A percentile compares a stretch with the other conserved stretches of the same genome.
phyloP scores from a whole-genome alignment of 2,113 vertebrate species.

The Meriones unguiculatus region DNA sequence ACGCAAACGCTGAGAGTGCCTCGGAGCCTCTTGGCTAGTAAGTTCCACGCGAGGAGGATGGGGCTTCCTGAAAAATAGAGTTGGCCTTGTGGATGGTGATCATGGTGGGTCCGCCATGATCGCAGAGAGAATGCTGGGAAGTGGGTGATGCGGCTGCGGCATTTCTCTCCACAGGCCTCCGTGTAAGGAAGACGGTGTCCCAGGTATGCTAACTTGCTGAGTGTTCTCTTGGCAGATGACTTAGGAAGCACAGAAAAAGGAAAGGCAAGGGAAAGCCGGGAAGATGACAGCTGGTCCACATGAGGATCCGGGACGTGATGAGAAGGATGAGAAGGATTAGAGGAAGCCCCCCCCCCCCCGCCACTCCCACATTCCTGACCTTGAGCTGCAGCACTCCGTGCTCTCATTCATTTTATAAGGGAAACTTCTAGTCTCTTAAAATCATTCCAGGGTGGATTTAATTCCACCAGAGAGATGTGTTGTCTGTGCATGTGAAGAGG shows the following conservation, averaged over 20 bases:
- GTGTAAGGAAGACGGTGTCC: not conserved
- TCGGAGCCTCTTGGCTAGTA: not conserved
- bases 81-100: not conserved
- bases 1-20: not conserved
- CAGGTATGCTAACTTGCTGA: too few relatives aligned
- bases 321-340: not conserved
- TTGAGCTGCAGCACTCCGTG: not conserved
- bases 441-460: not conserved
- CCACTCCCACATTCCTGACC: too few relatives aligned
- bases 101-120: fast-evolving
- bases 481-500: not conserved
- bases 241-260: not conserved
- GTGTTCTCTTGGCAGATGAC: not conserved
- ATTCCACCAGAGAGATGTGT: not conserved
- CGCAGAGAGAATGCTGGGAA: not conserved
- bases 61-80: not conserved
- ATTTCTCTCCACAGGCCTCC: not conserved
- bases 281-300: not conserved
- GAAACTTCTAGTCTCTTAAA: not conserved
- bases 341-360: not conserved
- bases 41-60: not conserved
- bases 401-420: not conserved
- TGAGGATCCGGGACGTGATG: not conserved
- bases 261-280: not conserved
- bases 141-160: not conserved